A percentile compares a stretch with the other conserved stretches of the same genome.
Conservation (phyloP, 2,888 invertebrate species). For the Vanessa cardui region DNA sequence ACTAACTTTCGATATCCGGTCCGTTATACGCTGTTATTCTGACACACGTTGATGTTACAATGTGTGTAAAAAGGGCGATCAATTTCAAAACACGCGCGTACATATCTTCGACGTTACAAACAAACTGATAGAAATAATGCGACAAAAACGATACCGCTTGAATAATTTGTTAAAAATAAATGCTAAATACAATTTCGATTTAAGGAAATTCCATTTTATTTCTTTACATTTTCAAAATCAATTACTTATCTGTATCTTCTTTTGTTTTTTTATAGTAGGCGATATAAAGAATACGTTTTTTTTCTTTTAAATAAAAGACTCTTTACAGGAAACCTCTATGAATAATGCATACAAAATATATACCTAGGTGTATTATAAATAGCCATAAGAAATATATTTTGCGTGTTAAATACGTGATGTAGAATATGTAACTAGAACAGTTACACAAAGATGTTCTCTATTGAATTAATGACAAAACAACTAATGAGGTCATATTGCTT, state of each 20-base stretch:
- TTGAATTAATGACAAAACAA: constrained; percentile 6
- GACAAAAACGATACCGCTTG: constrained; percentile 8
- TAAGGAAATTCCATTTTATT: no score
- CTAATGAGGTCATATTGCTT: not conserved
- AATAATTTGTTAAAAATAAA: not conserved
- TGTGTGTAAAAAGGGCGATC: constrained; percentile 18
- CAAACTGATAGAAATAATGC: constrained; percentile 27
- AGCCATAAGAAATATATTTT: not conserved
- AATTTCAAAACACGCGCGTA: constrained; percentile 32
- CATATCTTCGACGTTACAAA: constrained; percentile 32
- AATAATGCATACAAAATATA: no score
- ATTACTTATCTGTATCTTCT: no score
- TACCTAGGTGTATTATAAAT: no score
- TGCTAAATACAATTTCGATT: no score
- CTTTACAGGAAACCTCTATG: no score
- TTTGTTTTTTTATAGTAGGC: no score
- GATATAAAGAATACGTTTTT: no score
- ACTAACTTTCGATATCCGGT: constrained; percentile 24
- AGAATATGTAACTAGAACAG: not conserved
- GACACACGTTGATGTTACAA: constrained; percentile 30
- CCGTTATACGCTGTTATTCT: constrained; percentile 23
- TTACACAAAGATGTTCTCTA: not conserved
- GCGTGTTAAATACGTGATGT: not conserved
- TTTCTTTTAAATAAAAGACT: not conserved
- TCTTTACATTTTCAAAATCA: no score